These are phyloP conservation scores for Myopa tessellatipennis DNA, from an alignment of 2,888 invertebrate species.

Conservation along the genomic window DNA sequence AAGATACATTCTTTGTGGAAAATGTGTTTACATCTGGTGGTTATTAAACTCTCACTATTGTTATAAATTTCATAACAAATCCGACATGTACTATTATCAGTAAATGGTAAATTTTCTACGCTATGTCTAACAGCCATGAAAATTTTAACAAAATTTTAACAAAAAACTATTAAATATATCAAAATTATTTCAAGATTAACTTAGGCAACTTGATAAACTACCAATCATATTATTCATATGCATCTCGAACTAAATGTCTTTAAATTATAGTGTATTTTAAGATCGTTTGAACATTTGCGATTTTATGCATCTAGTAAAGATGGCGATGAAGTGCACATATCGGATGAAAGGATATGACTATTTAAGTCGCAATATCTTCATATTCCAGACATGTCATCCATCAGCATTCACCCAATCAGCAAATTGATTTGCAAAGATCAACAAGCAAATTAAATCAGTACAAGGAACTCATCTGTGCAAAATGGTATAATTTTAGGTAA, in stretches of 20 bases:
- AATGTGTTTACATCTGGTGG: conserved; percentile 14
- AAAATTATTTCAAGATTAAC: not conserved
- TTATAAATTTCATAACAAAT: conserved; percentile 27
- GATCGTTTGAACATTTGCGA: conserved; percentile 1
- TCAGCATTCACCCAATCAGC: too few relatives aligned
- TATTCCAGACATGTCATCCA: too few relatives aligned
- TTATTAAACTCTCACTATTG: not conserved
- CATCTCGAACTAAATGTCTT: not conserved
- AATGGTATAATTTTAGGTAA: too few relatives aligned
- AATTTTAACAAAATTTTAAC: not conserved
- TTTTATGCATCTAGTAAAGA: not conserved
- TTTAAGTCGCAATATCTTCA: too few relatives aligned
- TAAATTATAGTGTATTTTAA: not conserved
- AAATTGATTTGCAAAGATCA: too few relatives aligned
- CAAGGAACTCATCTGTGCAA: too few relatives aligned
- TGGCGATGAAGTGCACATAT: not conserved
- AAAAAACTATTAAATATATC: not conserved
- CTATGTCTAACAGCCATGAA: conserved; percentile 6
- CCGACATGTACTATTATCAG: not conserved
- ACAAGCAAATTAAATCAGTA: too few relatives aligned
- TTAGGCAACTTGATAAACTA: conserved; percentile 9
- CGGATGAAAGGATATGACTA: too few relatives aligned
- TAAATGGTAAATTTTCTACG: conserved; percentile 4
- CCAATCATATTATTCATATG: not conserved
- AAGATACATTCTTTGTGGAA: conserved; percentile 11